These are phyloP conservation scores for Resseliella maxima DNA, from an alignment of 2,888 invertebrate genomes.

Conservation along the genomic window DNA sequence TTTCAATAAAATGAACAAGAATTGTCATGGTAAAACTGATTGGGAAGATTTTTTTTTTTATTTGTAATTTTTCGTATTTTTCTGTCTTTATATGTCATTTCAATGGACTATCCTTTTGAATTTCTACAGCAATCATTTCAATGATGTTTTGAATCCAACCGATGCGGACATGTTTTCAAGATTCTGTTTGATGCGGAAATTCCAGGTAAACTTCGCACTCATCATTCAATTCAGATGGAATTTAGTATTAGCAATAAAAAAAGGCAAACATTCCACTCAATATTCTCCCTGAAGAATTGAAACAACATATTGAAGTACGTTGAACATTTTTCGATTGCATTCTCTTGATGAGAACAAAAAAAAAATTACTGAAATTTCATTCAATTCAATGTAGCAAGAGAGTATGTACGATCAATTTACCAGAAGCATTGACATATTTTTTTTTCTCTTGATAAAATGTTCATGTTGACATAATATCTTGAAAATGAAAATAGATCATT, in stretches of 20 bases:
- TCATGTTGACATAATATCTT: conserved; percentile 7
- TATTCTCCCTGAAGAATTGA: neutral
- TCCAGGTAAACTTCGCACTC: neutral
- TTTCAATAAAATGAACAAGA: neutral
- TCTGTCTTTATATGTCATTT: neutral
- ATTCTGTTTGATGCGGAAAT: neutral
- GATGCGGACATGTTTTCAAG: neutral
- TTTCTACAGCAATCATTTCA: neutral
- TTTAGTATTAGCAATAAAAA: neutral
- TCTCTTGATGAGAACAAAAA: neutral
- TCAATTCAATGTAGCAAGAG: neutral
- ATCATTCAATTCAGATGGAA: neutral
- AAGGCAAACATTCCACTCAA: neutral
- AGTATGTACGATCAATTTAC: neutral
- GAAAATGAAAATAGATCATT: neutral
- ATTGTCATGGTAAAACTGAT: no score
- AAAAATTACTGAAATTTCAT: neutral
- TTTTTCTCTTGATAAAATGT: neutral
- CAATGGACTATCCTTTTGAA: neutral
- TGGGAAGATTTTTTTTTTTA: no score
- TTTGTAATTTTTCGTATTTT: neutral
- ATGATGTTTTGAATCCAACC: neutral
- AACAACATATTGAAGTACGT: neutral
- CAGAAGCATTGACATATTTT: neutral
- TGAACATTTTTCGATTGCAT: neutral